These are phyloP conservation scores for Dendrocincla fuliginosa DNA, from an alignment of 2,797 vertebrate species.

Conservation along the genomic window DNA sequence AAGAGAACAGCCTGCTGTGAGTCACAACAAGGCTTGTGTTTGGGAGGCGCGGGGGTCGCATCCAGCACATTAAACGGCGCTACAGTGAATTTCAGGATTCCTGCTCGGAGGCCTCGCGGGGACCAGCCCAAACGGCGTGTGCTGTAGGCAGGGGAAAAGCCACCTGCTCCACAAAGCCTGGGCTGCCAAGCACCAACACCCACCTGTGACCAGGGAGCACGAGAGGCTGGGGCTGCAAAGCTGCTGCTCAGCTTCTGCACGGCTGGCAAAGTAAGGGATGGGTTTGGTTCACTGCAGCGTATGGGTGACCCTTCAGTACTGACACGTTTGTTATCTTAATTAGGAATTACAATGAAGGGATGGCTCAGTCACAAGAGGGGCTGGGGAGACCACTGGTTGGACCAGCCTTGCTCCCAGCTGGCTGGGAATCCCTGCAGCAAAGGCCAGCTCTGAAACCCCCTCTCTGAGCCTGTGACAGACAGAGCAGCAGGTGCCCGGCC, in stretches of 20 bases:
- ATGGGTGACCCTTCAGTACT: background rate
- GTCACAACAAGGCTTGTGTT: conserved; percentile 62
- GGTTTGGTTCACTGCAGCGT: background rate
- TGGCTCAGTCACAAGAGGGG: background rate
- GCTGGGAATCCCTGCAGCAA: background rate
- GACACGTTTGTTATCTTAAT: conserved; percentile 9
- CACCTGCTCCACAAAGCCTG: conserved; percentile 32
- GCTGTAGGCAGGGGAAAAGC: conserved; percentile 7
- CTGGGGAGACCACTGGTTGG: background rate
- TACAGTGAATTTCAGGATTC: conserved; percentile 34
- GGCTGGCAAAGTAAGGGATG: background rate
- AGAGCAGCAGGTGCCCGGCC: background rate
- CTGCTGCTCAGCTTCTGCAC: background rate
- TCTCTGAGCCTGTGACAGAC: background rate
- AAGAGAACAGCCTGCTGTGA: conserved; percentile 55
- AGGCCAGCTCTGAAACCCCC: background rate
- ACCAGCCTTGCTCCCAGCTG: background rate
- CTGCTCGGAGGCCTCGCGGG: background rate
- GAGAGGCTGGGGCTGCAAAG: background rate
- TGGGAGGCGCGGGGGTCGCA: conserved; percentile 17
- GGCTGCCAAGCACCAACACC: background rate
- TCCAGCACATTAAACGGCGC: conserved; percentile 5
- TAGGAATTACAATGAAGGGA: background rate
- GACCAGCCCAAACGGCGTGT: background rate
- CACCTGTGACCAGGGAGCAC: background rate